Evolutionary conservation across 2,888 invertebrate genomes (phyloP), one percentile per base, ranked within the genome.

Genomic region (Folsomia manolachei): DNA sequence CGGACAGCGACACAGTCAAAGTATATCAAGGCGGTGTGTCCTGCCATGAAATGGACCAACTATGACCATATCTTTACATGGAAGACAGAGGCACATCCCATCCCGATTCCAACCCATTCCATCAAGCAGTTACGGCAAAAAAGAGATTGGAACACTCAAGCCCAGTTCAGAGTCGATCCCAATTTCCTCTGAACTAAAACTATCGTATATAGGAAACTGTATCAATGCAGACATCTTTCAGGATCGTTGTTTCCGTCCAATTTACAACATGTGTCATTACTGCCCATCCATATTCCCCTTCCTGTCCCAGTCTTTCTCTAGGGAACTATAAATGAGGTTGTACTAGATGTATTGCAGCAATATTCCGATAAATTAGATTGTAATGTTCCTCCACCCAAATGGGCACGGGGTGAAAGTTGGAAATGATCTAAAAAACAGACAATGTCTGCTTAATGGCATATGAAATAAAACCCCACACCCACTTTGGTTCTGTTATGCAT

Each of bases 241-340:
- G 39, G 14, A 4, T 14, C 14, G 7, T 39, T 39, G 39, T 56
- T 56, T 56, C 56, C 21, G 21, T 14, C 56, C 21, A 56, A 56
- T 56, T 56, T 56, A 56, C 56, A 56, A 56, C 56, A 56, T 56
- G 56, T 56, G 56, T n/a, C 56, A 56, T 56, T 56, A 56, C 56
- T 56, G 4, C 19, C 56, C n/a, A 18, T n/a, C 56, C 56, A 56
- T 56, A 19, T 56, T 19, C 56, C 56, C n/a, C 4, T 21, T 14
- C 56, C 56, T 56, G 21, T 21, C n/a, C n/a, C n/a, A n/a, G n/a
- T n/a, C n/a, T n/a, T n/a, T n/a, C n/a, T n/a, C n/a, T n/a, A n/a
- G n/a, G 21, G 56, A 56, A 19, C 56, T 19, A 56, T 56, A 14
- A 56, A 56, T 56, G 56, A 56, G 56, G 56, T 56, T 21, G 51